Conservation (phyloP, 2,888 invertebrate species). For the Pachydiplax longipennis region DNA sequence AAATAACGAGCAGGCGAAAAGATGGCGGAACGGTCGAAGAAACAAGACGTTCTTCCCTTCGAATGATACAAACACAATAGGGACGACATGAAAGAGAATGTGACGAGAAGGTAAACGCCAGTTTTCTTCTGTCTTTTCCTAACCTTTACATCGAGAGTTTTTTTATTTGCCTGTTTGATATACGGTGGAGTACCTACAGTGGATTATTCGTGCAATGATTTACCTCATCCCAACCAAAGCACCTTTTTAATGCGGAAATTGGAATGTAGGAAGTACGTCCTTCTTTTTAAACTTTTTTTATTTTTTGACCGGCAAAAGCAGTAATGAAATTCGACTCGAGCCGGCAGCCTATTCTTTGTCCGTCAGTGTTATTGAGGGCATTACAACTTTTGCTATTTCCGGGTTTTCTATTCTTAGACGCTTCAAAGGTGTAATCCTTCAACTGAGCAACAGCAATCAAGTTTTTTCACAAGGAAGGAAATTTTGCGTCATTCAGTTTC, state of each 20-base stretch:
- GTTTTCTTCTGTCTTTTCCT: not conserved
- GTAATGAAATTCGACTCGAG: no score
- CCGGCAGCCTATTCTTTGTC: no score
- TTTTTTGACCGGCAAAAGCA: no score
- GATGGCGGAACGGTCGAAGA: not conserved
- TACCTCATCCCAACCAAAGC: not conserved
- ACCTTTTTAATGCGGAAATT: not conserved
- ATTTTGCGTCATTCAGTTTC: no score
- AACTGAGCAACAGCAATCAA: no score
- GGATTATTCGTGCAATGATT: not conserved
- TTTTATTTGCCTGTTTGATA: not conserved
- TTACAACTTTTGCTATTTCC: no score
- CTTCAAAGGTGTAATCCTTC: no score
- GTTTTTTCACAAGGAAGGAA: no score
- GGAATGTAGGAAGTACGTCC: not conserved
- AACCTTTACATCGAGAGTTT: not conserved
- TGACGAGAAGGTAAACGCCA: not conserved
- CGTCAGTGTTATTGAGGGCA: no score
- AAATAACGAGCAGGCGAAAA: not conserved
- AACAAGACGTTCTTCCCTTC: not conserved
- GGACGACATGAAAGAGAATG: not conserved
- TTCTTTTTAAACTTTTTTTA: no score
- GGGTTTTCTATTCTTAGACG: no score
- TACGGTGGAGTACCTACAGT: not conserved
- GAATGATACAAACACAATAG: not conserved